Percentiles rank a stretch among this genome's conserved stretches.
These are phyloP conservation scores for Caenorhabditis imperialis DNA, from an alignment of 2,888 invertebrate genomes.

Conservation along the genomic window DNA sequence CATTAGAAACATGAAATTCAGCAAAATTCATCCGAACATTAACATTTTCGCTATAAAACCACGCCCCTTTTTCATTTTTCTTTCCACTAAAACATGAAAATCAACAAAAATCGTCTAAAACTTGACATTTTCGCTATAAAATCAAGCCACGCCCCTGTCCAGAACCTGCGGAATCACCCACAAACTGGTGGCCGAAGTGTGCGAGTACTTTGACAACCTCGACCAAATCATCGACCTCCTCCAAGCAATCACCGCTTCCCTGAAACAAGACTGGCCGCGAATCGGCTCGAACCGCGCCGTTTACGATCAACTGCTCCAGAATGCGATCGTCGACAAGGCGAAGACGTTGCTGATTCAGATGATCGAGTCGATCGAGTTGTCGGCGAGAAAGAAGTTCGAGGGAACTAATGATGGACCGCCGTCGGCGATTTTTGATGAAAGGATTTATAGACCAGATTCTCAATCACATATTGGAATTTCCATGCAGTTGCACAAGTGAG, in stretches of 20 bases:
- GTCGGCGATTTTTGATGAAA: slow-evolving; percentile 39
- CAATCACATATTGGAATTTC: slow-evolving; percentile 52
- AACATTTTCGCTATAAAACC: too few species aligned
- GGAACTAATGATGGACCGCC: slow-evolving; percentile 42
- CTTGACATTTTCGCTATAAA: too few species aligned
- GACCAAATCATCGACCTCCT: slow-evolving; percentile 73
- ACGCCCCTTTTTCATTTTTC: too few species aligned
- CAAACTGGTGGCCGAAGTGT: slow-evolving; percentile 66
- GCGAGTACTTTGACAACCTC: slow-evolving; percentile 71
- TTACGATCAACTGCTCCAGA: slow-evolving; percentile 56
- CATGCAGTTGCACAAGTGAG: slow-evolving; percentile 41
- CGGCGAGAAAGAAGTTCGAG: slow-evolving; percentile 31
- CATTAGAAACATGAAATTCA: too few species aligned
- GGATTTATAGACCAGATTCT: slow-evolving; percentile 46
- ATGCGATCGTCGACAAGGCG: slow-evolving; percentile 56
- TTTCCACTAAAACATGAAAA: too few species aligned
- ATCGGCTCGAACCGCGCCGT: slow-evolving; percentile 57
- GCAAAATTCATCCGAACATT: too few species aligned
- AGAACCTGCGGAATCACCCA: slow-evolving; percentile 65
- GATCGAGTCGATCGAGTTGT: slow-evolving; percentile 37
- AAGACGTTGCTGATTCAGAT: slow-evolving; percentile 49
- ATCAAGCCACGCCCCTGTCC: too few species aligned
- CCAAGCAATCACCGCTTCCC: slow-evolving; percentile 64
- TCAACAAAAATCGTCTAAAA: too few species aligned
- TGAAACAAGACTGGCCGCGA: slow-evolving; percentile 69